Evolutionary conservation across 2,797 vertebrate species (phyloP).

Genomic region (Acanthurus leucopareius): DNA sequence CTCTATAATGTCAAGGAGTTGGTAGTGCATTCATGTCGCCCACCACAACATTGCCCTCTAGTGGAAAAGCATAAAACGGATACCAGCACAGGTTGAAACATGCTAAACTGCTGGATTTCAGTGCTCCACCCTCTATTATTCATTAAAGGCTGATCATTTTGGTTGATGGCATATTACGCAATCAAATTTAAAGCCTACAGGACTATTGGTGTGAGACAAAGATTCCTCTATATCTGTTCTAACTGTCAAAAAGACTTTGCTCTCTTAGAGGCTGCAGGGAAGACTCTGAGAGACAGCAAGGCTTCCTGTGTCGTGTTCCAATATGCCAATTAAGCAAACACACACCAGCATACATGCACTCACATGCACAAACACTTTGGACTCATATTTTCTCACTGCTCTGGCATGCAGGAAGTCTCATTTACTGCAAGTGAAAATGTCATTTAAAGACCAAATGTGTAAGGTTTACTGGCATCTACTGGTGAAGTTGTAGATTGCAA

Average conservation of each 20-base stretch:
- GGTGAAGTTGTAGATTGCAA: too few species aligned
- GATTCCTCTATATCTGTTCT: not conserved
- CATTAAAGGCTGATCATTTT: not conserved
- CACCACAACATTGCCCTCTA: not conserved
- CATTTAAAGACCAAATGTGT: not conserved
- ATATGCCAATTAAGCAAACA: conserved; percentile 19
- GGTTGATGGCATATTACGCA: not conserved
- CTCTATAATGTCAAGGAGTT: not conserved
- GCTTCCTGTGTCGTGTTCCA: not conserved
- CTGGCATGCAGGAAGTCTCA: not conserved
- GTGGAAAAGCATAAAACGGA: conserved; percentile 2
- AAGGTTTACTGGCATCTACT: too few species aligned
- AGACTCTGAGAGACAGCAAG: not conserved
- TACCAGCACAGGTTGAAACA: conserved; percentile 11
- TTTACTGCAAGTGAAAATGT: not conserved
- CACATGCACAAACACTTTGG: not conserved
- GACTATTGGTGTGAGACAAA: not conserved
- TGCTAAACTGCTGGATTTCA: not conserved
- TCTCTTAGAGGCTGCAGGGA: not conserved
- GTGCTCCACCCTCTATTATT: conserved; percentile 22
- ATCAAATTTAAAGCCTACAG: not conserved
- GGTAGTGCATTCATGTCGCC: too few species aligned
- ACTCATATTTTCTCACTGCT: not conserved
- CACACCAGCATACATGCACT: not conserved
- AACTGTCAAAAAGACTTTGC: not conserved